Evolutionary conservation across 2,888 invertebrate genomes (phyloP).

Genomic region (Baccha elongata): DNA sequence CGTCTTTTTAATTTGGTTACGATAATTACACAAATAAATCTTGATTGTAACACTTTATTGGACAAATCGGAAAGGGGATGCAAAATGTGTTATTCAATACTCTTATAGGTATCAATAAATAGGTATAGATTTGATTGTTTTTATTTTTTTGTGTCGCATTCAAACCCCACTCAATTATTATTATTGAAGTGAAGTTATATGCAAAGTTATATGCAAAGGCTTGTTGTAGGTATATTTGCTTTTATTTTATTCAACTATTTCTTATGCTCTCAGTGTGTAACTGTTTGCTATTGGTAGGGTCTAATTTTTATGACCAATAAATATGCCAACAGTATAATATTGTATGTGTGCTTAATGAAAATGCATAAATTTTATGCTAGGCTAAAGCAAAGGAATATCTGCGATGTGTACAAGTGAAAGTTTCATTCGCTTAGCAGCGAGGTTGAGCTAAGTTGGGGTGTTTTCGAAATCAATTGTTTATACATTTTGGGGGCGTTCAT

Average conservation of each 20-base stretch:
- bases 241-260: constrained; percentile 48
- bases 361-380: constrained; percentile 66
- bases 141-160: constrained; percentile 34
- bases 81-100: constrained; percentile 53
- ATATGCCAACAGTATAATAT: constrained; percentile 67
- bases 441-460: not conserved
- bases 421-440: not conserved
- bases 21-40: constrained; percentile 68
- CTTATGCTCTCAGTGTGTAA: not conserved
- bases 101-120: no score
- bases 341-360: constrained; percentile 59
- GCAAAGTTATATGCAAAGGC: constrained; percentile 54
- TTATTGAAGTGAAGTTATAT: constrained; percentile 21
- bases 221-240: constrained; percentile 58
- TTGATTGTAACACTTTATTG: constrained; percentile 60
- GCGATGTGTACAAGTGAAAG: not conserved
- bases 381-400: not conserved
- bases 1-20: constrained; percentile 60
- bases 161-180: constrained; percentile 41
- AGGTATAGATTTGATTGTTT: not conserved
- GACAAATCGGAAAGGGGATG: constrained; percentile 50
- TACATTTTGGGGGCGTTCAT: constrained; percentile 31
- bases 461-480: constrained; percentile 1
- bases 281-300: constrained; percentile 42
- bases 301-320: constrained; percentile 71